Evolutionary conservation across 1,140 invertebrate species (phyloP), one percentile per base, ranked within the genome.

Genomic region (Heliothis virescens): DNA sequence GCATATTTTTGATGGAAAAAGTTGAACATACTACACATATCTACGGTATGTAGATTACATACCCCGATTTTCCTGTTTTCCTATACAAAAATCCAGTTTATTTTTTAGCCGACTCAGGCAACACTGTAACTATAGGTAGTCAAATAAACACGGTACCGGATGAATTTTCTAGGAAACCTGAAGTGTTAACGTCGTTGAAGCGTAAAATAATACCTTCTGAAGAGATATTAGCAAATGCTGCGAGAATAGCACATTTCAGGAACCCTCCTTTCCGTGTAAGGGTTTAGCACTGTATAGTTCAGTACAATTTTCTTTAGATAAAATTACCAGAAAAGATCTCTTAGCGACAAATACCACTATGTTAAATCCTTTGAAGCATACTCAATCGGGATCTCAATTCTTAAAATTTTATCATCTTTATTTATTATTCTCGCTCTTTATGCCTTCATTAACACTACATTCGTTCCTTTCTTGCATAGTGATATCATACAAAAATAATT

Each of bases 201-300:
- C 55, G 69, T 72, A 72, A 72, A 72, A 72, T 52, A 26, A 21
- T 72, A 52, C 55, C 50, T 69, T 72, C 26, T 73, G 53, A 18
- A 41, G 29, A 73, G 55, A 73, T 60, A 16, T 15, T 41, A 57
- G 69, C 52, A 34, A 34, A 34, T 34, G 34, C 1, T 34, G 13
- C 29, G 15, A 18, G 12, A 48, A n/a, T 73, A 73, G 16, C 29
- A 15, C 26, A 15, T 72, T 48, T 34, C 16, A 59, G 71, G 41
- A 60, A 71, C n/a, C n/a, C n/a, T n/a, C n/a, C n/a, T n/a, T n/a
- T n/a, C n/a, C 26, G 15, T 3, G 21, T 16, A 41, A 41, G 34
- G 34, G 34, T 41, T 41, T 9, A 41, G 11, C n/a, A 7, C n/a
- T n/a, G n/a, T n/a, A n/a, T n/a, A n/a, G n/a, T n/a, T n/a, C n/a